A percentile compares a stretch with the other conserved stretches of the same genome.
phyloP scores from a whole-genome alignment of 2,113 vertebrate species.

The Telmatochromis brachygnathus region DNA sequence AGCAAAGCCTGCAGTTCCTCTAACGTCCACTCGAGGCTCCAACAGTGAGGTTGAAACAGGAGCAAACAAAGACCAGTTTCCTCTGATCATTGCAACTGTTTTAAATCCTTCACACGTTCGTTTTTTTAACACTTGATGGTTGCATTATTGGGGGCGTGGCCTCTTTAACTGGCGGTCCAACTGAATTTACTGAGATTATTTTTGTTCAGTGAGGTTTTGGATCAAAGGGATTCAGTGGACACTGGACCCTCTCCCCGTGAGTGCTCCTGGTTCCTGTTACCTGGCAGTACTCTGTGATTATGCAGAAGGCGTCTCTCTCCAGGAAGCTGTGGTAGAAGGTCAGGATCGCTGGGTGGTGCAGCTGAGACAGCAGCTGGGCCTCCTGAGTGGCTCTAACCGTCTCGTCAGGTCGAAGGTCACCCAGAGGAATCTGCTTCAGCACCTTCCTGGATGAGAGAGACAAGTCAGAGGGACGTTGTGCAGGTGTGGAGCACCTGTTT shows the following conservation, averaged over 20 bases:
- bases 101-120: not conserved
- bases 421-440: conserved; percentile 79
- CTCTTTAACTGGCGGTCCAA: not conserved
- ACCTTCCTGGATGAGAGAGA: conserved; percentile 71
- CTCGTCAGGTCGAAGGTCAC: conserved; percentile 45
- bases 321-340: conserved; percentile 76
- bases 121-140: not conserved
- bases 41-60: fast-evolving
- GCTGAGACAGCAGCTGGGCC: conserved; percentile 71
- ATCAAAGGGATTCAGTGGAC: not conserved
- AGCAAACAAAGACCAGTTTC: not conserved
- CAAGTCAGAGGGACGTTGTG: not conserved
- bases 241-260: not conserved
- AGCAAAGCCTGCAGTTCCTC: not conserved
- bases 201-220: not conserved
- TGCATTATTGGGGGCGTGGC: not conserved
- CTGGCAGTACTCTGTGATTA: conserved; percentile 85
- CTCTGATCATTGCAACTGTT: not conserved
- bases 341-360: conserved; percentile 81
- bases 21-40: not conserved
- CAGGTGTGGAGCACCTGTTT: not conserved
- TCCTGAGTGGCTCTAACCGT: not conserved
- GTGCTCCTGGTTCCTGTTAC: conserved; percentile 32
- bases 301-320: conserved; percentile 77
- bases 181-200: not conserved